Evolutionary conservation across 92 coral and sea anemone species (phyloP).

Genomic region (Bergia puertoricense): DNA sequence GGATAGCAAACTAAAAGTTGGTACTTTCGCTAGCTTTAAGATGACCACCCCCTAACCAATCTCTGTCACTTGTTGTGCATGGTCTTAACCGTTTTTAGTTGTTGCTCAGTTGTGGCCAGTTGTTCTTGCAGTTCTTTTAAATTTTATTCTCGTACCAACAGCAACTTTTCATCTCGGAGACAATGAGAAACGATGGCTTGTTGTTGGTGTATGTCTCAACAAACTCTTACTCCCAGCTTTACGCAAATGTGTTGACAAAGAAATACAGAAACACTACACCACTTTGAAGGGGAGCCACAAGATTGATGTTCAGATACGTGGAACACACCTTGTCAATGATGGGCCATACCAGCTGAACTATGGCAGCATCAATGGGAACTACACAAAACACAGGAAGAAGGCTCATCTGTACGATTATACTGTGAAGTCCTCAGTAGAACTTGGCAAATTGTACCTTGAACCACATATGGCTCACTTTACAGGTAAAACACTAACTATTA

Average conservation of each 20-base stretch:
- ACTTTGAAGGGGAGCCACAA: conserved; percentile 33
- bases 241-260: conserved; percentile 48
- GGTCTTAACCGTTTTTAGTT: neutral
- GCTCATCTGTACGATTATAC: conserved; percentile 61
- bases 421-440: conserved; percentile 67
- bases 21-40: no score
- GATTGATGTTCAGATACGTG: conserved; percentile 59
- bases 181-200: conserved; percentile 87
- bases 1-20: no score
- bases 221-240: conserved; percentile 71
- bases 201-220: conserved; percentile 73
- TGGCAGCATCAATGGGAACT: conserved; percentile 81
- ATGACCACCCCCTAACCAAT: no score
- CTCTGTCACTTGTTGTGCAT: neutral
- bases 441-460: conserved; percentile 75
- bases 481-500: conserved; percentile 46
- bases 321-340: conserved; percentile 42
- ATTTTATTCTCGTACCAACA: neutral
- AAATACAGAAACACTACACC: conserved; percentile 64
- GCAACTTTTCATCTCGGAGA: conserved; percentile 58
- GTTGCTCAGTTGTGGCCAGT: neutral
- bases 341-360: conserved; percentile 54
- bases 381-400: conserved; percentile 50
- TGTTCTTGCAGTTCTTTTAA: neutral
- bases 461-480: conserved; percentile 86